Evolutionary conservation across 2,113 vertebrate species (phyloP), one percentile per base, ranked within the genome.

Genomic region (Rhabdomys dilectus): DNA sequence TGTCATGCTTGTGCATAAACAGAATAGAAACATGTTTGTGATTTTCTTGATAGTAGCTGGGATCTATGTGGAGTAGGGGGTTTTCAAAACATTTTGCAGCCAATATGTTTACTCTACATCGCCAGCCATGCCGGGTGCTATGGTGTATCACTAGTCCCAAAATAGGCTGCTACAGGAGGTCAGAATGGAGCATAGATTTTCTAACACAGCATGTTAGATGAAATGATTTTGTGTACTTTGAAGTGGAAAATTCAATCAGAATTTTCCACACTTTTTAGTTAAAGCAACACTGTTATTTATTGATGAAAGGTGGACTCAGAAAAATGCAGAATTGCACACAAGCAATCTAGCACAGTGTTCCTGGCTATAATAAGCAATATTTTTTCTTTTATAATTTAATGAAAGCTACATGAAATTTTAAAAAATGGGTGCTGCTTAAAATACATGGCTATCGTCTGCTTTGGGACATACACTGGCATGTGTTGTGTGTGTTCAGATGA

Each of bases 221-320:
- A 97, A 98, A 96, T 98, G 62, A 95, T 98, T 97, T 98, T 97
- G 66, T 98, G 58, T 97, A 94, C 97, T 97, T 94, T 94, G 94
- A 98, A 93, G 77, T 96, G 75, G 97, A 97, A 98, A 96, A 89
- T 97, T 98, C 72, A 95, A 97, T 98, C 96, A 97, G 88, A 96
- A 82, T 98, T 98, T 95, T 97, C 96, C 93, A 96, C 3, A 51
- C 48, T 94, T 97, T 97, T 97, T 98, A 64, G 19, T 95, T 98
- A 94, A 97, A 98, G 93, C 97, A 97, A 87, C 66, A 60, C 80
- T 45, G 12, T 97, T 97, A 72, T 92, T 98, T 93, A 89, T 80
- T 97, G 95, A 92, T 95, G 96, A 88, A 97, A 97, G 85, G 88
- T 92, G 64, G 96, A 62, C 48, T 90, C 70, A 89, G 84, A 97